Conservation (phyloP, 2,113 vertebrate genomes). For the Notechis scutatus region DNA sequence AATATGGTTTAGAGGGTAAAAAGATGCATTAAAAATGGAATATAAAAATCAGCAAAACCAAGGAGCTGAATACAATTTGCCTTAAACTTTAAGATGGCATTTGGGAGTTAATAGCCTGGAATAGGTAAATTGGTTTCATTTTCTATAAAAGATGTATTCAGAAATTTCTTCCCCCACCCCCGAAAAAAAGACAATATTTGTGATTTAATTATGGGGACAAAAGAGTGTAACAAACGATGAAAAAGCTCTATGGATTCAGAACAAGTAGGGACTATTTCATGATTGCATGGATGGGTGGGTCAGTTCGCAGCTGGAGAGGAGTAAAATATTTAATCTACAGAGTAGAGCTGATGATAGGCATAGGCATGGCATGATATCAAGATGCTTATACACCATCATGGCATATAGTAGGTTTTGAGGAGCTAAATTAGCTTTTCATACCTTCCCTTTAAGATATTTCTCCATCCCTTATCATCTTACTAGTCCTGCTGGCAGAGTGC, state of each 20-base stretch:
- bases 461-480: neutral
- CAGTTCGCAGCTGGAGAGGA: neutral
- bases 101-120: constrained; percentile 18
- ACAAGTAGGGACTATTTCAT: neutral
- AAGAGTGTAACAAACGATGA: neutral
- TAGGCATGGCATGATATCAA: neutral
- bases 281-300: neutral
- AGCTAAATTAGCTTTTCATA: neutral
- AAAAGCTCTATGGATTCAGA: neutral
- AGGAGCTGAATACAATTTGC: constrained; percentile 14
- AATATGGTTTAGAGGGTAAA: neutral
- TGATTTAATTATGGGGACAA: neutral
- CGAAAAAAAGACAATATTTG: neutral
- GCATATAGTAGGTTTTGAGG: neutral
- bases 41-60: constrained; percentile 15
- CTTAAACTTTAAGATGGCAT: constrained; percentile 16
- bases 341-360: neutral
- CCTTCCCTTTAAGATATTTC: neutral
- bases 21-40: neutral
- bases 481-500: neutral
- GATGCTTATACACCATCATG: neutral
- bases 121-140: neutral
- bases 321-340: neutral
- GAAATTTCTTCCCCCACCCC: neutral
- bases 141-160: constrained; percentile 1